Conservation (phyloP, 2,888 invertebrate species). For the Apoda limacodes region DNA sequence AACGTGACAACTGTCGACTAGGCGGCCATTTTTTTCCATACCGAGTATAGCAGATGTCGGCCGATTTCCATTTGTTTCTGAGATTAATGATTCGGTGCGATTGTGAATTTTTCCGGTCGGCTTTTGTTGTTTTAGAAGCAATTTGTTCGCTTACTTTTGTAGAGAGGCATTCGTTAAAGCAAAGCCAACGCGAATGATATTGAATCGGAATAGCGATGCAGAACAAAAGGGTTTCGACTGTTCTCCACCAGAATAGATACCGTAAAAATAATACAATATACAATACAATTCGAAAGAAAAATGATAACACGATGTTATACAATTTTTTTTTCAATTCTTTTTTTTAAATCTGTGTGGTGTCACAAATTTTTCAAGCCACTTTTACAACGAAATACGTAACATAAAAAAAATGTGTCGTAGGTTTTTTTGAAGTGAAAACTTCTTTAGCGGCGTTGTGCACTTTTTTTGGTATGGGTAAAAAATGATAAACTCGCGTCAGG, state of each 20-base stretch:
- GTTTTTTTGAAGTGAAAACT: too few species aligned
- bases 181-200: conserved; percentile 60
- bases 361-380: too few species aligned
- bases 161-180: conserved; percentile 62
- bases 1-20: conserved; percentile 71
- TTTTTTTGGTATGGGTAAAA: too few species aligned
- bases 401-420: too few species aligned
- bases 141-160: conserved; percentile 69
- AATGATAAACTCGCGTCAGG: too few species aligned
- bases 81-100: conserved; percentile 70
- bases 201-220: conserved; percentile 41
- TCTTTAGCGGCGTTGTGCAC: too few species aligned
- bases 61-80: conserved; percentile 70
- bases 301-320: too few species aligned
- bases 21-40: conserved; percentile 53
- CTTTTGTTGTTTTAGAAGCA: conserved; percentile 71
- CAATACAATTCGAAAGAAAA: too few species aligned
- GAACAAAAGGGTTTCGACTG: conserved; percentile 28
- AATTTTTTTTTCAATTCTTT: too few species aligned
- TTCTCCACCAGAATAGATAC: conserved; percentile 18
- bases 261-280: neutral
- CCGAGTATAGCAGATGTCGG: conserved; percentile 67
- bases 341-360: too few species aligned
- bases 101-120: conserved; percentile 70
- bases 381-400: too few species aligned